A percentile compares a stretch with the other conserved stretches of the same genome.
phyloP scores from a whole-genome alignment of 2,113 vertebrate genomes.

The Bucco capensis region DNA sequence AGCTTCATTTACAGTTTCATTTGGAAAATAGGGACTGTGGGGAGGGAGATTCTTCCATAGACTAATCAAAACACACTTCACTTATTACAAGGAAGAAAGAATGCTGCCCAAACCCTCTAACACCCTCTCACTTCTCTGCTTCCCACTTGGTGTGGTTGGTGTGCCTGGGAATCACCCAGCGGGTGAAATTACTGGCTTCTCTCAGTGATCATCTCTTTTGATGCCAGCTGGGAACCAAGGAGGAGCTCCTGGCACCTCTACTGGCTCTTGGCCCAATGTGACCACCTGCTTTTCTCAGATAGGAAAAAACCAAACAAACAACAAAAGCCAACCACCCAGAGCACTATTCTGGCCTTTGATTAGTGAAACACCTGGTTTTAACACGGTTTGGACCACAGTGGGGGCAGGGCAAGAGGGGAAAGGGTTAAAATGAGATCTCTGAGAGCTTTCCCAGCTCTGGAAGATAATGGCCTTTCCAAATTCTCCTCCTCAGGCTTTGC shows the following conservation, averaged over 20 bases:
- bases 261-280: fast-evolving
- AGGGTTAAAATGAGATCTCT: conserved; percentile 21
- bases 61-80: conserved; percentile 33
- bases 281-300: background rate
- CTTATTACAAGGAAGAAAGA: background rate
- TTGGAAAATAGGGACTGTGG: background rate
- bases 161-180: background rate
- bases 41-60: background rate
- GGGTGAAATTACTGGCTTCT: background rate
- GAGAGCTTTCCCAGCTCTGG: background rate
- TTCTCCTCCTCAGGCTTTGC: conserved; percentile 1
- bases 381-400: background rate
- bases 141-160: background rate
- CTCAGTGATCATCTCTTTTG: background rate
- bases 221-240: background rate
- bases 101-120: conserved; percentile 17
- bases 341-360: background rate
- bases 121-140: conserved; percentile 19
- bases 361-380: background rate
- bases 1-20: background rate
- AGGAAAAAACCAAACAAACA: background rate
- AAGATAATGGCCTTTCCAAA: conserved; percentile 34
- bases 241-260: background rate
- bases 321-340: background rate
- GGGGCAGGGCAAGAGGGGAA: background rate